phyloP scores from a whole-genome alignment of 2,888 invertebrate species.

The Tetanocera ferruginea region DNA sequence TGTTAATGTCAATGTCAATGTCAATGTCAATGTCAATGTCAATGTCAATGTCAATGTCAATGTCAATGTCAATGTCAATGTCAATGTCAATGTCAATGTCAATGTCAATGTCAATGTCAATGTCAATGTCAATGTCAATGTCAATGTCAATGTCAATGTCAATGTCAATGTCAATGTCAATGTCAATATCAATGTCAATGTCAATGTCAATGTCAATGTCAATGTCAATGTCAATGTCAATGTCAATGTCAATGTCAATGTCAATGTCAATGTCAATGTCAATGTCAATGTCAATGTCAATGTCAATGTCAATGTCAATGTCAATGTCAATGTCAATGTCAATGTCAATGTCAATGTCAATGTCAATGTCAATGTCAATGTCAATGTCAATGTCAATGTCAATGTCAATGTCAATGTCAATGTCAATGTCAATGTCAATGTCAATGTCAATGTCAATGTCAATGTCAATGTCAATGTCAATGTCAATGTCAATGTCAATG shows the following conservation, averaged over 20 bases:
- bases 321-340: constrained; percentile 36
- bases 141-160: background rate
- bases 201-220: background rate
- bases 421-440: no score
- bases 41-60: no score
- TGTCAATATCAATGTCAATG: background rate
- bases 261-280: constrained; percentile 11
- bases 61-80: no score
- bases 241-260: constrained; percentile 5
- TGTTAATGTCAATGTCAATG: background rate
- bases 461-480: no score
- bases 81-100: no score
- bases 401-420: no score
- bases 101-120: background rate
- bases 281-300: background rate
- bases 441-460: no score
- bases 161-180: no score
- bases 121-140: background rate
- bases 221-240: background rate
- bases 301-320: background rate
- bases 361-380: background rate
- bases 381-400: no score
- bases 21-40: no score
- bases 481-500: no score
- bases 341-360: constrained; percentile 41